A percentile compares a stretch with the other conserved stretches of the same genome.
These are phyloP conservation scores for Myotis brandtii DNA, from an alignment of 2,113 vertebrate genomes.

Conservation along the genomic window DNA sequence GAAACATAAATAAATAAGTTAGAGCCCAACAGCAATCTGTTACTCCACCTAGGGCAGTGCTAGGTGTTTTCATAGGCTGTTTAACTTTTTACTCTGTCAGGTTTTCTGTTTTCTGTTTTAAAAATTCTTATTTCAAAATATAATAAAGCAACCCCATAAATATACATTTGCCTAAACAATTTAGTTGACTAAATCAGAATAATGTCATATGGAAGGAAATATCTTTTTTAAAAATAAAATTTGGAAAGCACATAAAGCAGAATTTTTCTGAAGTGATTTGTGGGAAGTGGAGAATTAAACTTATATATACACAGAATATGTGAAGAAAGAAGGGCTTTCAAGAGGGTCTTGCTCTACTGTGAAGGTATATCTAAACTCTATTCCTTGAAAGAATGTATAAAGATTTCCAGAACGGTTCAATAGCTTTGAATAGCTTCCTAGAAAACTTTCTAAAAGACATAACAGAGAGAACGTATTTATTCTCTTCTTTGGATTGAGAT, in stretches of 20 bases:
- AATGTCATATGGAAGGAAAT: not conserved
- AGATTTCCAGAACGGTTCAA: not conserved
- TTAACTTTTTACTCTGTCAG: not conserved
- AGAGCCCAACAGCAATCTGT: not conserved
- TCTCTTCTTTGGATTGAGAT: slow-evolving; percentile 28
- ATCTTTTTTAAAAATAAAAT: not conserved
- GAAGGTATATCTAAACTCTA: not conserved
- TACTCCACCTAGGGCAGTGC: not conserved
- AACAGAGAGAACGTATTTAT: slow-evolving; percentile 37
- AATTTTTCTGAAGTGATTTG: slow-evolving; percentile 48
- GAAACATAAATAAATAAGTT: not conserved
- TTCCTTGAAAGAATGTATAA: not conserved
- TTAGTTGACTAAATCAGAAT: slow-evolving; percentile 4
- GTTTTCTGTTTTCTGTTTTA: slow-evolving; percentile 28
- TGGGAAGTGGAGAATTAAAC: slow-evolving; percentile 1
- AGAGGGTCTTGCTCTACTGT: not conserved
- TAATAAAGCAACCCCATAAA: not conserved
- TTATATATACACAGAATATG: not conserved
- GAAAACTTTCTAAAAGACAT: slow-evolving; percentile 21
- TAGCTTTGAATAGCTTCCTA: slow-evolving; percentile 13
- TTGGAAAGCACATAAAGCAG: slow-evolving; percentile 18
- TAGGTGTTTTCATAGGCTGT: not conserved
- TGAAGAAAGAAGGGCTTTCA: not conserved
- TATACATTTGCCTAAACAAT: not conserved
- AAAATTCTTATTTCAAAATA: slow-evolving; percentile 52